A percentile compares a stretch with the other conserved stretches of the same genome.
These are phyloP conservation scores for Schrankia costaestrigalis DNA, from an alignment of 2,888 invertebrate genomes.

Conservation along the genomic window DNA sequence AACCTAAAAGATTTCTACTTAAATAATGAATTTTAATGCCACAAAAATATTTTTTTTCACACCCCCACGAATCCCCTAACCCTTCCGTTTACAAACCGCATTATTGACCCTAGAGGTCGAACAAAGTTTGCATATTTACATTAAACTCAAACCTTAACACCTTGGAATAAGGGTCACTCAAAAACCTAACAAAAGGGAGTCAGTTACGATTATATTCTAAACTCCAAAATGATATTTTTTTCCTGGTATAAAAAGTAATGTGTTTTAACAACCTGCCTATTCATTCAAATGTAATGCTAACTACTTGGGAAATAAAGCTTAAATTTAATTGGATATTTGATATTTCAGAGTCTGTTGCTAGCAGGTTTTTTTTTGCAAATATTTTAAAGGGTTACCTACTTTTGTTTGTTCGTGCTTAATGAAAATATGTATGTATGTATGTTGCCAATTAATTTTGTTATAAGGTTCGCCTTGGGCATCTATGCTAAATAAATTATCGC, in stretches of 20 bases:
- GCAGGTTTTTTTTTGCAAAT: slow-evolving; percentile 34
- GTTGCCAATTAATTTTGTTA: slow-evolving; percentile 28
- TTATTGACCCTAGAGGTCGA: slow-evolving; percentile 24
- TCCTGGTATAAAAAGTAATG: slow-evolving; percentile 61
- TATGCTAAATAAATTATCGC: too few species aligned
- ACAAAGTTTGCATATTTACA: slow-evolving; percentile 25
- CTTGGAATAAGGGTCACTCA: slow-evolving; percentile 34
- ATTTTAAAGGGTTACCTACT: slow-evolving; percentile 24
- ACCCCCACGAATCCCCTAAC: slow-evolving; percentile 15
- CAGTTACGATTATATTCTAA: slow-evolving; percentile 54
- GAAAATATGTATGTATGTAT: slow-evolving; percentile 28
- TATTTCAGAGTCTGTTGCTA: slow-evolving; percentile 41
- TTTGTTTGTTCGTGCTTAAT: slow-evolving; percentile 33
- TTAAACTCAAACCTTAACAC: slow-evolving; percentile 17
- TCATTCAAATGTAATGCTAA: slow-evolving; percentile 28
- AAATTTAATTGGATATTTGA: slow-evolving; percentile 27
- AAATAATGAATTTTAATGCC: slow-evolving; percentile 11
- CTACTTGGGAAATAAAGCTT: slow-evolving; percentile 32
- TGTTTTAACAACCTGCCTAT: slow-evolving; percentile 26
- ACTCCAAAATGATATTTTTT: slow-evolving; percentile 53
- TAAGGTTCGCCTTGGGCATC: too few species aligned
- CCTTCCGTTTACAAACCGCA: slow-evolving; percentile 26
- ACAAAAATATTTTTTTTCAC: slow-evolving; percentile 1
- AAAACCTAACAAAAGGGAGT: slow-evolving; percentile 32
- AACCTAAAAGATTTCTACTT: slow-evolving; percentile 4